phyloP scores from a whole-genome alignment of 2,113 vertebrate genomes.

The Alethe castanea region DNA sequence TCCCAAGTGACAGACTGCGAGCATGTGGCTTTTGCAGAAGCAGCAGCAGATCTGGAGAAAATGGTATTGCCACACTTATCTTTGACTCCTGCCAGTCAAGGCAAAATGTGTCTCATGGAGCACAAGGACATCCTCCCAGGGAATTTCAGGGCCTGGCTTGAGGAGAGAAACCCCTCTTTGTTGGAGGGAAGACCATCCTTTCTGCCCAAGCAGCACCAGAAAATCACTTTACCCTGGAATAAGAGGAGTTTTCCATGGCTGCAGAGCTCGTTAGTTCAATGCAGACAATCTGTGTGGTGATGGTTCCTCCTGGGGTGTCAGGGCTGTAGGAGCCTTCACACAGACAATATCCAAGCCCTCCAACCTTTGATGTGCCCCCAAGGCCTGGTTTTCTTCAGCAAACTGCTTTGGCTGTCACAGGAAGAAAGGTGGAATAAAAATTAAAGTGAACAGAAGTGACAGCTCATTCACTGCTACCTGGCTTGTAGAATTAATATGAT shows the following conservation, averaged over 20 bases:
- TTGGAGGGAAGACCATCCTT: rapidly evolving
- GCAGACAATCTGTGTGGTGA: neutral
- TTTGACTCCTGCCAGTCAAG: neutral
- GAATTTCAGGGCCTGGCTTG: neutral
- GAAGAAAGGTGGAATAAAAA: neutral
- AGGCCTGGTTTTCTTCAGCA: neutral
- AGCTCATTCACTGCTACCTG: neutral
- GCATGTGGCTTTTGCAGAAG: neutral
- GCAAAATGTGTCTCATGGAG: neutral
- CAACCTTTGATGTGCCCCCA: neutral
- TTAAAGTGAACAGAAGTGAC: neutral
- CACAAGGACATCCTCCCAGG: neutral
- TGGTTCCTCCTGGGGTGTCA: neutral
- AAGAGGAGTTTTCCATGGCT: neutral
- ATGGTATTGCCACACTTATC: rapidly evolving
- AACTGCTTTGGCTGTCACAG: neutral
- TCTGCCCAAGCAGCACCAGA: neutral
- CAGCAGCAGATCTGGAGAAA: neutral
- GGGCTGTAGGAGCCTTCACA: neutral
- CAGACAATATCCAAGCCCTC: neutral
- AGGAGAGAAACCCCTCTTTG: neutral
- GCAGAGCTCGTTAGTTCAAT: neutral
- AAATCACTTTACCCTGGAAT: neutral
- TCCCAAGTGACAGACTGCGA: neutral
- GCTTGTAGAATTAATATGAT: neutral